phyloP scores from a whole-genome alignment of 2,888 invertebrate species.

The Tineola bisselliella region DNA sequence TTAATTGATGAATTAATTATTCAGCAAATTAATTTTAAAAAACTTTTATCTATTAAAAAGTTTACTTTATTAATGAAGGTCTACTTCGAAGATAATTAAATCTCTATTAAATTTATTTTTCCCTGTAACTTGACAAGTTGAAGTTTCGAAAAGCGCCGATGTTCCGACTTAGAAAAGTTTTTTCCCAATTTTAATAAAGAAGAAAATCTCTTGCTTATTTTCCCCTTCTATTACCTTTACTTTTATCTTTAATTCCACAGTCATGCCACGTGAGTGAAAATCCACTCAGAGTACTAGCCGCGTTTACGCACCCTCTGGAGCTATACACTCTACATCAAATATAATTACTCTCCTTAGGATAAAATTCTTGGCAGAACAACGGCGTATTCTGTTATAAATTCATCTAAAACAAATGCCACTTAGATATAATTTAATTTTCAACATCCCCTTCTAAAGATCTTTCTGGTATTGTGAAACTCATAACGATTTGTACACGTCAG shows the following conservation, averaged over 20 bases:
- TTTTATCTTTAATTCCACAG: conserved; percentile 46
- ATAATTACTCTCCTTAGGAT: too few species aligned
- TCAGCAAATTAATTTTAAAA: background rate
- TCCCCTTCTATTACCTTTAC: conserved; percentile 38
- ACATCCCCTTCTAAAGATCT: too few species aligned
- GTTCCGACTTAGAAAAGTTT: conserved; percentile 31
- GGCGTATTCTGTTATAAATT: too few species aligned
- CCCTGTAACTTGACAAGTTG: background rate
- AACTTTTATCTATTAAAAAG: background rate
- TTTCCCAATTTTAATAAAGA: conserved; percentile 36
- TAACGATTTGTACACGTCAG: too few species aligned
- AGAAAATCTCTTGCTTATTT: conserved; percentile 35
- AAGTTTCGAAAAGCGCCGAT: conserved; percentile 19
- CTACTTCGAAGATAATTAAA: background rate
- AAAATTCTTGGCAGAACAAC: too few species aligned
- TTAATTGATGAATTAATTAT: too few species aligned
- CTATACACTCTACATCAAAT: too few species aligned
- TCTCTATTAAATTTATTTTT: conserved; percentile 4
- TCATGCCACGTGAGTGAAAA: conserved; percentile 19
- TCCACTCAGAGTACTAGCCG: too few species aligned
- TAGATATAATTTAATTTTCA: too few species aligned
- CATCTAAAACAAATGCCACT: too few species aligned
- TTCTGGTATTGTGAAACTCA: too few species aligned
- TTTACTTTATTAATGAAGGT: background rate
- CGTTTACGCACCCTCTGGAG: too few species aligned